Conservation (phyloP, 2,113 vertebrate genomes). For the Oryzias woworae region DNA sequence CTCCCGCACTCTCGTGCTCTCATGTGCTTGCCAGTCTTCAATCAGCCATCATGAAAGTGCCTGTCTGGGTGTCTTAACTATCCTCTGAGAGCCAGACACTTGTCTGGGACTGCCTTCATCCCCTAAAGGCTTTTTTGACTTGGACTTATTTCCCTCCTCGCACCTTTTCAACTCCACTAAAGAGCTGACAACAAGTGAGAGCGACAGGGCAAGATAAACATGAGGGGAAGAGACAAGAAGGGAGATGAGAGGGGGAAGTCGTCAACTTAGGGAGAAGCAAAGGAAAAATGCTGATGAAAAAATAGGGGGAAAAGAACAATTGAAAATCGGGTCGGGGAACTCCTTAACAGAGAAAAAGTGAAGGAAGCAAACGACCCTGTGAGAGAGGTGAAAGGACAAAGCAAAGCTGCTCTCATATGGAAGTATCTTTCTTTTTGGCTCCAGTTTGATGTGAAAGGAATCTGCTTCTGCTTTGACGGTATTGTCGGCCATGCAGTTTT, state of each 20-base stretch:
- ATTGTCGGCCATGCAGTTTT: conserved; percentile 62
- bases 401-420: conserved; percentile 39
- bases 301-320: conserved; percentile 32
- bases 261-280: conserved; percentile 24
- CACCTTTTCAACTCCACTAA: conserved; percentile 78
- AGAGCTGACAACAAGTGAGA: conserved; percentile 71
- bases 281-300: conserved; percentile 41
- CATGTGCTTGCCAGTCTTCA: conserved; percentile 74
- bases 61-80: conserved; percentile 77
- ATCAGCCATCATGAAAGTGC: conserved; percentile 82
- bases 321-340: conserved; percentile 32
- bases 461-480: conserved; percentile 65
- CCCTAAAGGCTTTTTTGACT: conserved; percentile 77
- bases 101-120: conserved; percentile 78
- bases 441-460: conserved; percentile 66
- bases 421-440: conserved; percentile 53
- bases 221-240: conserved; percentile 53
- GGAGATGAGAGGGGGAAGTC: conserved; percentile 45
- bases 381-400: conserved; percentile 54
- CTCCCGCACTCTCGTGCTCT: conserved; percentile 57
- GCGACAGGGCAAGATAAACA: conserved; percentile 68
- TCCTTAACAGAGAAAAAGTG: conserved; percentile 35
- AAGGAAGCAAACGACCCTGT: conserved; percentile 42
- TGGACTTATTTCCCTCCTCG: conserved; percentile 77
- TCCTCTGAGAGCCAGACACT: conserved; percentile 79